phyloP scores from a whole-genome alignment of 2,888 invertebrate species.

The Cataglyphis cursor region DNA sequence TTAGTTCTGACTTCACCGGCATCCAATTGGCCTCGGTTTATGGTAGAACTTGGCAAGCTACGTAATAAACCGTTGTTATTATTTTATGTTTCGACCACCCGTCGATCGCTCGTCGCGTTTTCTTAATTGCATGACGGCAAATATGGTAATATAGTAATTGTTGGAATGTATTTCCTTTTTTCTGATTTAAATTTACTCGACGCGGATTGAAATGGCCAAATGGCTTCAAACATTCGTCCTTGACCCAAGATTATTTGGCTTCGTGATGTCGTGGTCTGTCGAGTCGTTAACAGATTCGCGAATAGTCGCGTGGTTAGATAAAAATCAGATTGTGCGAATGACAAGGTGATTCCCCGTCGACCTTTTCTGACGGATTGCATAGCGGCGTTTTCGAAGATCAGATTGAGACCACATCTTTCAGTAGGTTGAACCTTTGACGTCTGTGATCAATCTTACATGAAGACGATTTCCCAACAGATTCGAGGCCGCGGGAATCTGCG shows the following conservation, averaged over 20 bases:
- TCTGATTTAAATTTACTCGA: constrained; percentile 10
- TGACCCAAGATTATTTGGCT: constrained; percentile 3
- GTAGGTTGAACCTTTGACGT: constrained; percentile 56
- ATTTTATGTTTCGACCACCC: neutral
- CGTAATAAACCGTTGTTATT: constrained; percentile 14
- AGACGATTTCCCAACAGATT: constrained; percentile 55
- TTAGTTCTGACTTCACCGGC: constrained; percentile 38
- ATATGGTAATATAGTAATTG: neutral
- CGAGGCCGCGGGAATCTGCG: constrained; percentile 56
- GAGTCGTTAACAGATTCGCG: constrained; percentile 54
- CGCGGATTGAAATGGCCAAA: neutral
- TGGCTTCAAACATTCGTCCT: neutral
- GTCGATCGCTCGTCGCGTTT: neutral
- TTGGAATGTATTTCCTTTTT: neutral
- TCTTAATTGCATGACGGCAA: constrained; percentile 1
- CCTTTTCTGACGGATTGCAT: constrained; percentile 60
- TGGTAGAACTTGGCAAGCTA: constrained; percentile 22
- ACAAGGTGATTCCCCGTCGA: constrained; percentile 58
- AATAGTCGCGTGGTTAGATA: constrained; percentile 53
- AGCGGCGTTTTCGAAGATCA: constrained; percentile 49
- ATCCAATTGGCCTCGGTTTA: constrained; percentile 40
- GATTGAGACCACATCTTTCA: constrained; percentile 57
- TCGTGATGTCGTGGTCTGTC: constrained; percentile 48
- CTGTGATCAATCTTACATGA: constrained; percentile 62
- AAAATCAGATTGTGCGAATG: constrained; percentile 56